phyloP scores from a whole-genome alignment of 2,113 vertebrate genomes.

The Corydoras sp. region DNA sequence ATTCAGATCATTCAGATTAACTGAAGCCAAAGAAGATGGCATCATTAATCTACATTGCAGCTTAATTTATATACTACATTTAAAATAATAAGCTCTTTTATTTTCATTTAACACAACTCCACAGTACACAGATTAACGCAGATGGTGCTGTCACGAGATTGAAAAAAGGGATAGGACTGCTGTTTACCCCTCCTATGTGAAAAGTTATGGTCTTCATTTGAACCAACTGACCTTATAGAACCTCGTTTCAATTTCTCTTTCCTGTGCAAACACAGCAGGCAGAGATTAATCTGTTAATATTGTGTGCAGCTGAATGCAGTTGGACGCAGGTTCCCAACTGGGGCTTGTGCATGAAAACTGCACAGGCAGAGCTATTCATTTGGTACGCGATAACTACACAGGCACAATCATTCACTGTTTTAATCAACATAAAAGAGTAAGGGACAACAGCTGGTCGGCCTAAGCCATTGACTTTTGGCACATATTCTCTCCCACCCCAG shows the following conservation, averaged over 20 bases:
- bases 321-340: not conserved
- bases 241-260: not conserved
- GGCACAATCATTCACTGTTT: not conserved
- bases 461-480: slow-evolving; percentile 3
- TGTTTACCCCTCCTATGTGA: not conserved
- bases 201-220: not conserved
- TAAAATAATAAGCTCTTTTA: too few species aligned
- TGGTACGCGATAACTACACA: not conserved
- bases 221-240: too few species aligned
- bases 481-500: slow-evolving; percentile 10
- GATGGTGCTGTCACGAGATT: not conserved
- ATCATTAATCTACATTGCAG: too few species aligned
- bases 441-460: not conserved
- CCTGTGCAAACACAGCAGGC: slow-evolving; percentile 6
- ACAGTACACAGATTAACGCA: too few species aligned
- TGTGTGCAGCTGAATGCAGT: slow-evolving; percentile 9
- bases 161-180: not conserved
- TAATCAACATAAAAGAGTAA: slow-evolving; percentile 6
- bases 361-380: not conserved
- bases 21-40: too few species aligned
- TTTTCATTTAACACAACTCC: too few species aligned
- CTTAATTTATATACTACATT: too few species aligned
- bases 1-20: too few species aligned
- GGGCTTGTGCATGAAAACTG: slow-evolving; percentile 1
- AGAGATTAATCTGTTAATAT: slow-evolving; percentile 38